Conservation (phyloP, 2,888 invertebrate species). For the Phengaris arion region DNA sequence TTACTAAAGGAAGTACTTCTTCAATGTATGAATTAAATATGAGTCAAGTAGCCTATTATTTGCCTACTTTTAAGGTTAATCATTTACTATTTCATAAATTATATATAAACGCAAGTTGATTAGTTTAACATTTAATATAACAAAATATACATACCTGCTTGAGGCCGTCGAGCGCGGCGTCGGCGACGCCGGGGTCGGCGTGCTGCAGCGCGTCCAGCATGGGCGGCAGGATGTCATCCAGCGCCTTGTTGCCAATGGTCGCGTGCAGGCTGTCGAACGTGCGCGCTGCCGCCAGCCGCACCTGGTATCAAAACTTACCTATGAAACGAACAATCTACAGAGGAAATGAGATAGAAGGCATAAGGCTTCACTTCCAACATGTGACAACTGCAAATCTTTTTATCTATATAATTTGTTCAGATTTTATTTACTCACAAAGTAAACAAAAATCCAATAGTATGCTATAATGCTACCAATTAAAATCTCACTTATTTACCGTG, state of each 20-base stretch:
- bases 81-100: neutral
- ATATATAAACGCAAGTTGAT: neutral
- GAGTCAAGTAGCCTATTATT: too few species aligned
- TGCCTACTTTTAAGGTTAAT: too few species aligned
- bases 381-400: too few species aligned
- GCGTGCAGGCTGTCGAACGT: constrained; percentile 98
- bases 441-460: too few species aligned
- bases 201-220: constrained; percentile 89
- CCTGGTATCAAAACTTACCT: constrained; percentile 52
- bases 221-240: constrained; percentile 97
- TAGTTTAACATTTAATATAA: neutral
- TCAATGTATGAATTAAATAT: too few species aligned
- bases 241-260: constrained; percentile 94
- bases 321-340: neutral
- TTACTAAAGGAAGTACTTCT: too few species aligned
- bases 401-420: too few species aligned
- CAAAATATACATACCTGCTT: constrained; percentile 80
- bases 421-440: too few species aligned
- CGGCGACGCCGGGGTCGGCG: constrained; percentile 88
- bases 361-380: too few species aligned
- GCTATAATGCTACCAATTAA: too few species aligned
- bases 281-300: constrained; percentile 95
- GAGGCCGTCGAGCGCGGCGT: constrained; percentile 96
- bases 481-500: too few species aligned
- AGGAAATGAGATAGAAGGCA: too few species aligned